These are phyloP conservation scores for Psittacara wagleri DNA, from an alignment of 2,113 vertebrate genomes.

Conservation along the genomic window DNA sequence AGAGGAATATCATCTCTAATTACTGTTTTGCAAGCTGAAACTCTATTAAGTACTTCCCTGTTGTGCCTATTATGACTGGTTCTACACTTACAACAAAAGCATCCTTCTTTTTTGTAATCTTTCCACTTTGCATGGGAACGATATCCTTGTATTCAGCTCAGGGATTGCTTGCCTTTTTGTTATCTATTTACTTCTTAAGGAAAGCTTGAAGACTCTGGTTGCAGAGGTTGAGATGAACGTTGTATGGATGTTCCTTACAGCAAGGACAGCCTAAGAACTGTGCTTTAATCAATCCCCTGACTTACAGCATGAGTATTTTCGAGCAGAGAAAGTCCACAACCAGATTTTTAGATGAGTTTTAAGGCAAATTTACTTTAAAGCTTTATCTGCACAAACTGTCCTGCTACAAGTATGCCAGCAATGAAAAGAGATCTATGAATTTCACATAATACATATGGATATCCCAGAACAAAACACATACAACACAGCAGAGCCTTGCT, in stretches of 20 bases:
- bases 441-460: background rate
- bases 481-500: background rate
- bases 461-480: background rate
- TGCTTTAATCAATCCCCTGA: background rate
- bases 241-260: background rate
- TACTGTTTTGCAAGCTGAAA: constrained; percentile 63
- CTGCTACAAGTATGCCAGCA: fast-evolving
- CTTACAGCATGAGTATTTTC: background rate
- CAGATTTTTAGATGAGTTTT: background rate
- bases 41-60: constrained; percentile 58
- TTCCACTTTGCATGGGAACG: background rate
- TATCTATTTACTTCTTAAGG: background rate
- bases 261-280: background rate
- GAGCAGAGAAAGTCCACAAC: background rate
- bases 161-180: background rate
- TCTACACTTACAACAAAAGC: constrained; percentile 57
- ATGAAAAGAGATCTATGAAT: background rate
- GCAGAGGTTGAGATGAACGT: background rate
- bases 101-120: background rate
- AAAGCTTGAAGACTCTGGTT: background rate
- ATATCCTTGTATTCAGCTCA: background rate
- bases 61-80: constrained; percentile 48
- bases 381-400: background rate
- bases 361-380: background rate
- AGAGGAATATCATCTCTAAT: constrained; percentile 62